Conservation (phyloP, 1,140 invertebrate genomes). For the Trichogramma pretiosum region DNA sequence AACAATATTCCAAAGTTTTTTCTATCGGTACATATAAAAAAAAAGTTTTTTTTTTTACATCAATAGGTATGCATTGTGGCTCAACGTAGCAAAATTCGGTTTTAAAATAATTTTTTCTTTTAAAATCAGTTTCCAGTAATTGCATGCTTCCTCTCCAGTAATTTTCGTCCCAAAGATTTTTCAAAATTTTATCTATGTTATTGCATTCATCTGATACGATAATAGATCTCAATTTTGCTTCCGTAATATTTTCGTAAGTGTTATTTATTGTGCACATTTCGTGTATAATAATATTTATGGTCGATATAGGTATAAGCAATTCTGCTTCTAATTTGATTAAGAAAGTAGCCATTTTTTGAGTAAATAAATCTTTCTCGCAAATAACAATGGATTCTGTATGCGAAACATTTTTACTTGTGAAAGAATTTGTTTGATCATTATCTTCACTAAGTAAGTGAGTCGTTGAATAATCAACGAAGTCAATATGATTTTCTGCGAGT, state of each 20-base stretch:
- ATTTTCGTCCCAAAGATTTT: neutral
- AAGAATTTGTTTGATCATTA: no score
- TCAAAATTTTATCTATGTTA: neutral
- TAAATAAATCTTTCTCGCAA: no score
- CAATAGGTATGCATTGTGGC: constrained; percentile 2
- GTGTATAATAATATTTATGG: constrained; percentile 6
- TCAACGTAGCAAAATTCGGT: constrained; percentile 22
- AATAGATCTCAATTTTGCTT: no score
- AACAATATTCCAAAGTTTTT: constrained; percentile 19
- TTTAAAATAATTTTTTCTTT: constrained; percentile 21
- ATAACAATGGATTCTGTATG: no score
- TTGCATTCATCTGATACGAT: no score
- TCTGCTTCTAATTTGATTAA: no score
- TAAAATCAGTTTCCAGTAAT: constrained; percentile 1
- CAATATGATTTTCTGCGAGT: no score
- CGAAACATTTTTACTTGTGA: no score
- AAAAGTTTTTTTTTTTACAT: constrained; percentile 17
- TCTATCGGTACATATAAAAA: constrained; percentile 24
- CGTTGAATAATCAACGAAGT: no score
- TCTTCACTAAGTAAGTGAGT: no score
- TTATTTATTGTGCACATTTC: no score
- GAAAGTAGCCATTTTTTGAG: no score
- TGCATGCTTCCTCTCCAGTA: constrained; percentile 1
- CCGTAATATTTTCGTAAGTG: constrained; percentile 3
- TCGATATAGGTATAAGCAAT: neutral